phyloP scores from a whole-genome alignment of 2,113 vertebrate genomes.

The Struthio camelus region DNA sequence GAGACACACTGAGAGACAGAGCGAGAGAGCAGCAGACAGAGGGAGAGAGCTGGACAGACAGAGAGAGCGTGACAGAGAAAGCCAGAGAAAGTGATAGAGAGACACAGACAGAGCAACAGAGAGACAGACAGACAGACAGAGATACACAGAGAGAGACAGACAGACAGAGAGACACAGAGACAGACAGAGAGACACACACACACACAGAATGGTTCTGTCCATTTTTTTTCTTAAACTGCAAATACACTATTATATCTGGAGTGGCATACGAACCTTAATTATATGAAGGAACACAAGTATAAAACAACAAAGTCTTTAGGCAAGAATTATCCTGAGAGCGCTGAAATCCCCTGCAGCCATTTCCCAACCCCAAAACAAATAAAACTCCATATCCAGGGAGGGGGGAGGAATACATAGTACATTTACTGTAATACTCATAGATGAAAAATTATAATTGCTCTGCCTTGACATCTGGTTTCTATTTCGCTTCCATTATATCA shows the following conservation, averaged over 20 bases:
- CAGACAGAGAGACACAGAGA: too few species aligned
- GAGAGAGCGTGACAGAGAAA: too few species aligned
- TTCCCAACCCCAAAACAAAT: neutral
- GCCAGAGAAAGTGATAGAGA: too few species aligned
- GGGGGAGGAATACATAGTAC: neutral
- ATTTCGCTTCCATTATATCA: conserved; percentile 57
- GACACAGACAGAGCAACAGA: too few species aligned
- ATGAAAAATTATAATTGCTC: conserved; percentile 28
- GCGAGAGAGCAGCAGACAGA: too few species aligned
- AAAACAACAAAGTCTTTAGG: conserved; percentile 20
- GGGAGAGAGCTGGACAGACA: too few species aligned
- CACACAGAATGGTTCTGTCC: neutral
- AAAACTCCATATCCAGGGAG: neutral
- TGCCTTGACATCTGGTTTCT: conserved; percentile 70
- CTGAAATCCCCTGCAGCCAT: neutral
- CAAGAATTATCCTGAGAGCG: neutral
- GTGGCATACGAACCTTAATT: neutral
- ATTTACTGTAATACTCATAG: neutral
- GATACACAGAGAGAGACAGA: too few species aligned
- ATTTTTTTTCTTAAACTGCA: neutral
- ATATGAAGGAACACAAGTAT: neutral
- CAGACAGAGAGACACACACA: neutral
- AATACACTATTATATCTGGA: neutral
- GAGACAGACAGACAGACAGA: too few species aligned
- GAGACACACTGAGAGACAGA: too few species aligned